A percentile compares a stretch with the other conserved stretches of the same genome.
Evolutionary conservation across 2,113 vertebrate genomes (phyloP).

Genomic region (Athene cunicularia): DNA sequence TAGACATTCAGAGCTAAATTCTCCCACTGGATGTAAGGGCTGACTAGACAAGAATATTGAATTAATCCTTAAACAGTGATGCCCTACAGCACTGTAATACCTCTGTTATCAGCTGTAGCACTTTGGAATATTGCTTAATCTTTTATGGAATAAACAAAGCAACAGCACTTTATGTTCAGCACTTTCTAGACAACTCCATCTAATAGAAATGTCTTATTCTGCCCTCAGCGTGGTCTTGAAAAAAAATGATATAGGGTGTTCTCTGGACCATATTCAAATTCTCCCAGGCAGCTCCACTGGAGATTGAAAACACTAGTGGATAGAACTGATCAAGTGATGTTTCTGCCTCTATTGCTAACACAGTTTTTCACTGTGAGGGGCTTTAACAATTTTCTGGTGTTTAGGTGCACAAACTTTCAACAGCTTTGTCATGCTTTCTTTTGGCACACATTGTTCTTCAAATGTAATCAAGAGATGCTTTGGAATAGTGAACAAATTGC

Average conservation of each 20-base stretch:
- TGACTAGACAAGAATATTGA: neutral
- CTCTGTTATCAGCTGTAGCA: neutral
- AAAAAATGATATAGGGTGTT: neutral
- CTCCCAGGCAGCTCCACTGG: neutral
- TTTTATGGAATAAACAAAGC: neutral
- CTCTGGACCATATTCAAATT: neutral
- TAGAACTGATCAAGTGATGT: neutral
- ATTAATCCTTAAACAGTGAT: neutral
- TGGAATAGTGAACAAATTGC: neutral
- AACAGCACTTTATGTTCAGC: neutral
- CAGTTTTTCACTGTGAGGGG: neutral
- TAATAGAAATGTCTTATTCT: neutral
- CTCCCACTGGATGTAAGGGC: neutral
- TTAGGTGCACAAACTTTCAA: neutral
- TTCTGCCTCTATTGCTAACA: neutral
- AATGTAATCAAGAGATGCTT: slow-evolving; percentile 3
- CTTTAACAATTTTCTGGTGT: neutral
- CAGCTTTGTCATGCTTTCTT: neutral
- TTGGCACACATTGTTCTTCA: neutral
- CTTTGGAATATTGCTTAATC: neutral
- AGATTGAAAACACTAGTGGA: neutral
- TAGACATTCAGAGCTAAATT: neutral
- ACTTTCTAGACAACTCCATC: neutral
- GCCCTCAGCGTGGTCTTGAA: neutral
- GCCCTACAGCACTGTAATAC: neutral